Evolutionary conservation across 2,797 vertebrate species (phyloP).

Genomic region (Cirrhinus molitorella): DNA sequence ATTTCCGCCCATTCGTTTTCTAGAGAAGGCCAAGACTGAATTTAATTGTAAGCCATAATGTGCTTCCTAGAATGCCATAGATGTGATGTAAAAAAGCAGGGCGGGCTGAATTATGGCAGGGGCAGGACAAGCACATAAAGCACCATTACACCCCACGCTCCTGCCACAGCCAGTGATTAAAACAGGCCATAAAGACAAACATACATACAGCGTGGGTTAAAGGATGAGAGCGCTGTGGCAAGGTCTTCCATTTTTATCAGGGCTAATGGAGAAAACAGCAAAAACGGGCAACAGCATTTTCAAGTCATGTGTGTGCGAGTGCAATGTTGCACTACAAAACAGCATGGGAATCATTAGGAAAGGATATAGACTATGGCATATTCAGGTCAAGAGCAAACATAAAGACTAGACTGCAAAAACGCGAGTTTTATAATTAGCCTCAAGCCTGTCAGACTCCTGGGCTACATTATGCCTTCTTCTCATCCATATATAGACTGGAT

Average conservation of each 20-base stretch:
- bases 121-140: slow-evolving; percentile 52
- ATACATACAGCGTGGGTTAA: slow-evolving; percentile 22
- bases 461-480: slow-evolving; percentile 57
- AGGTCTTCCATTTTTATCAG: slow-evolving; percentile 43
- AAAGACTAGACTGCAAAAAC: slow-evolving; percentile 56
- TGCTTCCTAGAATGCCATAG: slow-evolving; percentile 49
- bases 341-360: slow-evolving; percentile 63
- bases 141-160: slow-evolving; percentile 33
- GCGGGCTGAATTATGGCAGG: slow-evolving; percentile 48
- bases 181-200: slow-evolving; percentile 46
- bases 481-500: slow-evolving; percentile 60
- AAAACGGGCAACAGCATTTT: slow-evolving; percentile 36
- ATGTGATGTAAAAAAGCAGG: slow-evolving; percentile 48
- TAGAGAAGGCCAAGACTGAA: slow-evolving; percentile 49
- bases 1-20: slow-evolving; percentile 49
- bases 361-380: slow-evolving; percentile 63
- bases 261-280: slow-evolving; percentile 22
- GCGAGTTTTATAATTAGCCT: slow-evolving; percentile 62
- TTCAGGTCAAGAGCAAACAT: slow-evolving; percentile 64
- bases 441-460: slow-evolving; percentile 36
- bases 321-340: slow-evolving; percentile 43
- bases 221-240: not conserved
- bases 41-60: slow-evolving; percentile 48
- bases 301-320: slow-evolving; percentile 6
- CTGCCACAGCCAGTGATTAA: slow-evolving; percentile 36